Conservation (phyloP, 1,140 invertebrate species). For the Meloidogyne floridensis region DNA sequence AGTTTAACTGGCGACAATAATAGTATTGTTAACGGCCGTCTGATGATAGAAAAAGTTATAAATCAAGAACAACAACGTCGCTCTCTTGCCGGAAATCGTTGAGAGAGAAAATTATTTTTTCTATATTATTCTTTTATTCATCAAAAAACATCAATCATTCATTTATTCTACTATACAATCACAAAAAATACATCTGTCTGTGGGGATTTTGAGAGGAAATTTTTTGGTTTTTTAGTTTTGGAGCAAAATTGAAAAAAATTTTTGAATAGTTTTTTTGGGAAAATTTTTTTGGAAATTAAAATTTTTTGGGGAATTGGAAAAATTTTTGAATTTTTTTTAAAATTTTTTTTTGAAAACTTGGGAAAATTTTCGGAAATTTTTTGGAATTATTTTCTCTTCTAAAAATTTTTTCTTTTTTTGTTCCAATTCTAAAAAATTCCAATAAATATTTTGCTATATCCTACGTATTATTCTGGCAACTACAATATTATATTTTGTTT, state of each 20-base stretch:
- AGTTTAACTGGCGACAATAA: constrained; percentile 58
- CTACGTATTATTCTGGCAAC: not conserved
- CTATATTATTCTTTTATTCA: not conserved
- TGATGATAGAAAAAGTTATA: constrained; percentile 56
- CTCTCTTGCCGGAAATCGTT: constrained; percentile 24
- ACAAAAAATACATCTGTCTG: too few species aligned
- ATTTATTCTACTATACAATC: too few species aligned
- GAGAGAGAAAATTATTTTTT: not conserved
- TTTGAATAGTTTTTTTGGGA: not conserved
- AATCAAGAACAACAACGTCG: constrained; percentile 56
- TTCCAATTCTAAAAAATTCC: not conserved
- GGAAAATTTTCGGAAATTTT: not conserved
- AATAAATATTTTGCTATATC: not conserved
- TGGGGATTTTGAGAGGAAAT: too few species aligned
- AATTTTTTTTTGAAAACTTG: not conserved
- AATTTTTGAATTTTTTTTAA: too few species aligned
- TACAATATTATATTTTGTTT: not conserved
- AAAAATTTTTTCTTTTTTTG: not conserved
- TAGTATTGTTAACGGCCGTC: constrained; percentile 43
- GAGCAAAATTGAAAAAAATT: too few species aligned
- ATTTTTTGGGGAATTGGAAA: too few species aligned
- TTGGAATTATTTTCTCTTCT: not conserved
- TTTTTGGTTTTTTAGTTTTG: too few species aligned
- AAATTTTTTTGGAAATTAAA: not conserved
- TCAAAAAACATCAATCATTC: not conserved